Evolutionary conservation across 2,113 vertebrate species (phyloP).

Genomic region (Meriones unguiculatus): DNA sequence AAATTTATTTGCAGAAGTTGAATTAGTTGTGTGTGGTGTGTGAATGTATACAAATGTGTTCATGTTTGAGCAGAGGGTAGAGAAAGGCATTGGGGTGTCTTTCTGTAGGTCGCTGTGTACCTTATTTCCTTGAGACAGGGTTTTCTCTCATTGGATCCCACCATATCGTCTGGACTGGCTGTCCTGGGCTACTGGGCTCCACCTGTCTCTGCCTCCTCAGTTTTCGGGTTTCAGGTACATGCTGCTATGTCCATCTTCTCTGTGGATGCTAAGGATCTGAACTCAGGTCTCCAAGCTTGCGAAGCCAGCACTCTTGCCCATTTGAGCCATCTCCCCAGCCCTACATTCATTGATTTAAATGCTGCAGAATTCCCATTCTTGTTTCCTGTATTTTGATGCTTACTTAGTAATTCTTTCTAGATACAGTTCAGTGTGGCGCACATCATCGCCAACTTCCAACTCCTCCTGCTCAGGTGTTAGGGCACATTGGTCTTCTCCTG

Average conservation of each 20-base stretch:
- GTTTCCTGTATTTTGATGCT: not conserved
- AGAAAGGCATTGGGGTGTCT: not conserved
- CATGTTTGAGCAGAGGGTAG: not conserved
- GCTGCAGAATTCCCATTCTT: not conserved
- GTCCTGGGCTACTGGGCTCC: no score
- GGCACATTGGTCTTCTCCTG: not conserved
- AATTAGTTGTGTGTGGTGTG: not conserved
- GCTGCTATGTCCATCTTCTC: not conserved
- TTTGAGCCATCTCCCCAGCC: not conserved
- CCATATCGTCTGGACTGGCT: not conserved
- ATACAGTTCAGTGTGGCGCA: not conserved
- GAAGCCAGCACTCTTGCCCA: not conserved
- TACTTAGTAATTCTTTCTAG: constrained; percentile 2
- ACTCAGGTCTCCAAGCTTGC: not conserved
- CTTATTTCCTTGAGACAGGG: not conserved
- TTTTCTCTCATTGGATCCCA: not conserved
- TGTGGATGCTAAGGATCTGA: not conserved
- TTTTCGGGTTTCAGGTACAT: not conserved
- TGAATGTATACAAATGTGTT: not conserved
- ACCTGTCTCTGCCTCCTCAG: not conserved
- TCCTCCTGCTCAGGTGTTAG: not conserved
- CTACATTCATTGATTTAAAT: not conserved
- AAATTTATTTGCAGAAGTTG: not conserved
- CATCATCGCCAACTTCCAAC: not conserved
- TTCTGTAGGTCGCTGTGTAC: not conserved